Evolutionary conservation across 2,113 vertebrate genomes (phyloP), one percentile per base, ranked within the genome.

Genomic region (Megaptera novaeangliae): DNA sequence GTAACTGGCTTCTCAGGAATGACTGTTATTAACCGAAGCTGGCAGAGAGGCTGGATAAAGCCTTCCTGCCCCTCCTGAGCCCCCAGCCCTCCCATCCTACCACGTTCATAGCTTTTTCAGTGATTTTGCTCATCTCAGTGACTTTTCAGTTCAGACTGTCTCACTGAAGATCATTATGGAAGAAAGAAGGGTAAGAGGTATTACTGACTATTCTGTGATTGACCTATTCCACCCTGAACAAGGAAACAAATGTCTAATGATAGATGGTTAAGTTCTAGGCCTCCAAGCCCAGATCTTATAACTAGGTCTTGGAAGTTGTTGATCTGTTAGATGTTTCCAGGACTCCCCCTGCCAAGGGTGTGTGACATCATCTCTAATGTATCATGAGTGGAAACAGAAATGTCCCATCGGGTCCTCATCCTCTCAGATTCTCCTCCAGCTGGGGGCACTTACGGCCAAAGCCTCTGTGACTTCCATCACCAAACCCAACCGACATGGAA

Each of bases 311-410:
- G 18, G 75, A 36, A 34, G 23, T 71, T 27, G 46, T 25, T 14
- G 4, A 29, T 39, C 13, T 8, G 9, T 49, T 29, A 1, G 9
- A 34, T 23, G 52, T 63, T 15, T 18, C 41, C 0, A 1, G 14
- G 9, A 9, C 25, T 10, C n/a, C 61, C 15, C 74, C 57, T 75
- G 57, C 29, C 23, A 20, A 46, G 46, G 18, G 11, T 18, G 7
- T 44, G 69, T 44, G 5, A 4, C 6, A 6, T 59, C n/a, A 41
- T 39, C 85, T 66, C 36, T 57, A 9, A 55, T 8, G 14, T 87
- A 9, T 61, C 10, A 1, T 2, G 27, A 68, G 34, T 72, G 59
- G 52, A 57, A 63, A 39, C 55, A 44, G 52, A 18, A 27, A 41
- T 27, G 9, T 18, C 21, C 10, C 5, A 63, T 92, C 20, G 36